Conservation (phyloP, 1,140 invertebrate genomes). For the Procambarus clarkii region DNA sequence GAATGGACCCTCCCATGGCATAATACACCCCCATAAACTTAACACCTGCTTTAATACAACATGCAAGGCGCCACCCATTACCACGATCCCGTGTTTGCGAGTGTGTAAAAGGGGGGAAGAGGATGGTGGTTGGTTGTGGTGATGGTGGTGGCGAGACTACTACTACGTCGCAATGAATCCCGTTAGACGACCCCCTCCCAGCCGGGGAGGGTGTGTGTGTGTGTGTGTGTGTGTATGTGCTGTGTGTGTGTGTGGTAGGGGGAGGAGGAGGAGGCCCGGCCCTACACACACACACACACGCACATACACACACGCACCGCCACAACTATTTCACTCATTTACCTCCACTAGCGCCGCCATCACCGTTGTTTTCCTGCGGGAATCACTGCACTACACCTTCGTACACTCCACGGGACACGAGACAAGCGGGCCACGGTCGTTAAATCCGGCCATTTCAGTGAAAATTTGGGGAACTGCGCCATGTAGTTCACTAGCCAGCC, state of each 20-base stretch:
- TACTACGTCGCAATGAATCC: constrained; percentile 68
- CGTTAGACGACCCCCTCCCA: constrained; percentile 65
- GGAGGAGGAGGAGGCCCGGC: background rate
- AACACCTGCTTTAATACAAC: too few species aligned
- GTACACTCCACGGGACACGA: constrained; percentile 16
- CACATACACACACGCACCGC: too few species aligned
- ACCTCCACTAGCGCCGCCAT: constrained; percentile 51
- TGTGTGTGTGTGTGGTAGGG: too few species aligned
- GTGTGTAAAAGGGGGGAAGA: too few species aligned
- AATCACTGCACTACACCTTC: constrained; percentile 64
- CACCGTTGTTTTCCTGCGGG: constrained; percentile 55
- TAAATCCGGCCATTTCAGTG: constrained; percentile 59
- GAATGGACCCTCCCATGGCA: constrained; percentile 27
- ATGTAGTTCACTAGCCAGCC: constrained; percentile 58
- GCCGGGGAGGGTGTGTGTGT: constrained; percentile 33
- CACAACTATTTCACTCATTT: constrained; percentile 58
- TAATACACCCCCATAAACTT: background rate
- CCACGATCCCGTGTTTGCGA: too few species aligned
- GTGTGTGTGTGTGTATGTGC: too few species aligned
- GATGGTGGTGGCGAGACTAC: too few species aligned
- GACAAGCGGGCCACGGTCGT: constrained; percentile 14
- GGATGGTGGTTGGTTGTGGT: constrained; percentile 22
- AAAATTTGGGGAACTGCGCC: constrained; percentile 56
- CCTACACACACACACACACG: constrained; percentile 4
- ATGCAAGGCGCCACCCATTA: too few species aligned